phyloP scores from a whole-genome alignment of 2,797 vertebrate species.

The Gallinago solitaria region DNA sequence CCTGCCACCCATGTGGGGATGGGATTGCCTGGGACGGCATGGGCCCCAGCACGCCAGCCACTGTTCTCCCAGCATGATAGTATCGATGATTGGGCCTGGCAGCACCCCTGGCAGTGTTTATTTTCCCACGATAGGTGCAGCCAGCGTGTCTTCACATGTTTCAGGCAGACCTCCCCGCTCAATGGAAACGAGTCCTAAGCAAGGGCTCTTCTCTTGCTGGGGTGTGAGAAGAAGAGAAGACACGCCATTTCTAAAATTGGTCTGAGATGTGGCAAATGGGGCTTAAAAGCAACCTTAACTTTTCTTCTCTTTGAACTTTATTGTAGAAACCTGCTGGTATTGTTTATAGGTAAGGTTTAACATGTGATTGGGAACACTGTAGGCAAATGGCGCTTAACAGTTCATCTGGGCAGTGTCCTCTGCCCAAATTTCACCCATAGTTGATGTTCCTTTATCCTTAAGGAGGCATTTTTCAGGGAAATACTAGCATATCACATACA shows the following conservation, averaged over 20 bases:
- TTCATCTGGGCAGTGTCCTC: background rate
- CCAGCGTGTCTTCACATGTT: background rate
- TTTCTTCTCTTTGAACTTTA: background rate
- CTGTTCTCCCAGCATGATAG: background rate
- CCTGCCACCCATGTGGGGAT: background rate
- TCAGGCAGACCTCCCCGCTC: background rate
- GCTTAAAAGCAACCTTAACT: background rate
- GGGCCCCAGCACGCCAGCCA: background rate
- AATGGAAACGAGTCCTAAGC: background rate
- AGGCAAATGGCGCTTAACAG: background rate
- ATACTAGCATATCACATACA: background rate
- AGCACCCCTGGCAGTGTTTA: background rate
- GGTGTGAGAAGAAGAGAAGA: background rate
- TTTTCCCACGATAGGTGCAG: background rate
- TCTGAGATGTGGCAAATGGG: background rate
- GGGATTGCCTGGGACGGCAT: background rate
- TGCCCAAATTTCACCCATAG: background rate
- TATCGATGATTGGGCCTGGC: background rate
- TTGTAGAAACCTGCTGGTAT: background rate
- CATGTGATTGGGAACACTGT: background rate
- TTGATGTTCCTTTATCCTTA: background rate
- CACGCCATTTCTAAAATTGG: background rate
- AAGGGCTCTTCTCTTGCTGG: background rate
- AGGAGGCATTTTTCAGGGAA: conserved; percentile 5
- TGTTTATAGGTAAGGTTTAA: background rate